phyloP scores from a whole-genome alignment of 2,113 vertebrate genomes.

The Mormyrus lacerda region DNA sequence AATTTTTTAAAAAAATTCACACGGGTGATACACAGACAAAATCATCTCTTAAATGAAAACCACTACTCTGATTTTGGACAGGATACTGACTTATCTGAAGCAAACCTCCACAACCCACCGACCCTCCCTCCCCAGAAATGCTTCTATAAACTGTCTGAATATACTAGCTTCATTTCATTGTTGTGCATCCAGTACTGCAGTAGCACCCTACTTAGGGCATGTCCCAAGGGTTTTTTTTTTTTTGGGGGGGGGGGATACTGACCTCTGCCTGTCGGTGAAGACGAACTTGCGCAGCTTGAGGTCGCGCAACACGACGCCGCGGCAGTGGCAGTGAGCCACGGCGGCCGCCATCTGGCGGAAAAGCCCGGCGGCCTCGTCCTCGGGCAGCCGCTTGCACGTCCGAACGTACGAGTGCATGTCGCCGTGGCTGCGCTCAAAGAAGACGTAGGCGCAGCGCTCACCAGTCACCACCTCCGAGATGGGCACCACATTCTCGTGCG shows the following conservation, averaged over 20 bases:
- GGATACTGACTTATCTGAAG: neutral
- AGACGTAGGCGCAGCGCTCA: slow-evolving; percentile 53
- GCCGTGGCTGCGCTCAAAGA: slow-evolving; percentile 57
- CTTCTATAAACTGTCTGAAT: neutral
- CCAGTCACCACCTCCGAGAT: slow-evolving; percentile 59
- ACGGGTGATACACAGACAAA: neutral
- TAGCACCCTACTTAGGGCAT: neutral
- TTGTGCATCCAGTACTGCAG: neutral
- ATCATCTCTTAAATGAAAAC: neutral
- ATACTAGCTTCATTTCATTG: neutral
- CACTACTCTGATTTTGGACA: neutral
- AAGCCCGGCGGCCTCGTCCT: slow-evolving; percentile 60
- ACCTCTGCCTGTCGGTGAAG: slow-evolving; percentile 68
- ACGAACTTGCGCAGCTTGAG: slow-evolving; percentile 76
- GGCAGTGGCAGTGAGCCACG: slow-evolving; percentile 65
- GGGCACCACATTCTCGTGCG: slow-evolving; percentile 58
- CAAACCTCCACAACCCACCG: neutral
- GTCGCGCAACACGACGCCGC: slow-evolving; percentile 66
- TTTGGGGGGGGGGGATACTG: slow-evolving; percentile 19
- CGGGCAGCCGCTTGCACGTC: slow-evolving; percentile 53
- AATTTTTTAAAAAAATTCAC: neutral
- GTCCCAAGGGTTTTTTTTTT: neutral
- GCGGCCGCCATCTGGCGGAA: slow-evolving; percentile 68
- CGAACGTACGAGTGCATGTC: slow-evolving; percentile 77
- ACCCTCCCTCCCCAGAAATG: neutral